A percentile compares a stretch with the other conserved stretches of the same genome.
phyloP scores from a whole-genome alignment of 2,113 vertebrate species.

The Corythoichthys haematopterus region DNA sequence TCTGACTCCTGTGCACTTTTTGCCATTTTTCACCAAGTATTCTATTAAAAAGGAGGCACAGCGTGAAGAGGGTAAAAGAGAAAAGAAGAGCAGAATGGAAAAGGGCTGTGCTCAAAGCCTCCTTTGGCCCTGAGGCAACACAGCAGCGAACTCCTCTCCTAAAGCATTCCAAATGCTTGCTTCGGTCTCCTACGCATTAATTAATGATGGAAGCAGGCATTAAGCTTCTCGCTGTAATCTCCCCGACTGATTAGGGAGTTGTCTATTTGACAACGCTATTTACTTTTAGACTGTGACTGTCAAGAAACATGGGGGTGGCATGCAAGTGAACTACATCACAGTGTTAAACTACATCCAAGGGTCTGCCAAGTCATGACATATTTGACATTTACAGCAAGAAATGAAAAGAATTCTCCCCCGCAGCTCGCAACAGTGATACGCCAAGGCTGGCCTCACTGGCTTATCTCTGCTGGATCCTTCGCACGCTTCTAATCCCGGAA shows the following conservation, averaged over 20 bases:
- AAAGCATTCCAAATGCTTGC: conserved; percentile 37
- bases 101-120: conserved; percentile 39
- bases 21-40: conserved; percentile 23
- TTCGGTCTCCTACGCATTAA: conserved; percentile 45
- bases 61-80: conserved; percentile 3
- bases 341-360: conserved; percentile 15
- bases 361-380: conserved; percentile 9
- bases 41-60: conserved; percentile 18
- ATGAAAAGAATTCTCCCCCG: conserved; percentile 24
- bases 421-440: conserved; percentile 6
- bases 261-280: conserved; percentile 43
- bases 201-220: conserved; percentile 34
- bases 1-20: conserved; percentile 2
- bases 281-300: conserved; percentile 30
- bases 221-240: conserved; percentile 41
- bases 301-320: conserved; percentile 20
- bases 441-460: conserved; percentile 1
- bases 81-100: conserved; percentile 4
- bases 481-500: conserved; percentile 23
- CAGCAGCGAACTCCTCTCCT: conserved; percentile 19
- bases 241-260: conserved; percentile 36
- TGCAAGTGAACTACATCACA: neutral
- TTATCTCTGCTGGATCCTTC: conserved; percentile 16
- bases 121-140: conserved; percentile 34
- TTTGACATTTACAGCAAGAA: conserved; percentile 18